phyloP scores from a whole-genome alignment of 2,888 invertebrate species.

The Therioaphis trifolii region DNA sequence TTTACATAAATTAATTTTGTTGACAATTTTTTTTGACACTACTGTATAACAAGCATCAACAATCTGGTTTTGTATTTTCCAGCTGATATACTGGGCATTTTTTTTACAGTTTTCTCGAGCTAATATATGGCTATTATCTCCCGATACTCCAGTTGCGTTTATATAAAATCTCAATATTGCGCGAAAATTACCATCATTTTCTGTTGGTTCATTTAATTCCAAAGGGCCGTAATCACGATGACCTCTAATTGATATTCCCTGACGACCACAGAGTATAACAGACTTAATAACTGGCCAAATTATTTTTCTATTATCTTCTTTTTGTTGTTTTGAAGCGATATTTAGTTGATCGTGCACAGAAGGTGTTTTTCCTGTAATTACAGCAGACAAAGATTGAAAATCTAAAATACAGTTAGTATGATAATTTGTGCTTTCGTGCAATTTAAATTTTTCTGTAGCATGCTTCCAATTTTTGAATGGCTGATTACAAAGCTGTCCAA shows the following conservation, averaged over 20 bases:
- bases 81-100: slow-evolving; percentile 23
- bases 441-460: slow-evolving; percentile 27
- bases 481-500: slow-evolving; percentile 20
- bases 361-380: background rate
- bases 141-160: background rate
- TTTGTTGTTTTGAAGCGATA: too few relatives aligned
- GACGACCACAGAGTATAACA: too few relatives aligned
- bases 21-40: slow-evolving; percentile 29
- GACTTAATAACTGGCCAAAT: too few relatives aligned
- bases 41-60: slow-evolving; percentile 15
- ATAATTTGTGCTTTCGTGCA: slow-evolving; percentile 22
- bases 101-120: slow-evolving; percentile 12
- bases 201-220: too few relatives aligned
- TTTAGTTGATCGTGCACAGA: background rate
- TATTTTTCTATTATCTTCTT: too few relatives aligned
- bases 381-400: background rate
- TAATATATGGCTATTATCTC: background rate
- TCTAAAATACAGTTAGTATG: background rate
- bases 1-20: slow-evolving; percentile 1
- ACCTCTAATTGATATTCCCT: too few relatives aligned
- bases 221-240: too few relatives aligned
- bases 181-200: slow-evolving; percentile 59
- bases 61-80: slow-evolving; percentile 20
- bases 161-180: slow-evolving; percentile 28
- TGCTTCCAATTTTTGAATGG: slow-evolving; percentile 30